Percentiles rank a stretch among this genome's conserved stretches.
Conservation (phyloP, 2,797 vertebrate genomes). For the Hydrophis major region DNA sequence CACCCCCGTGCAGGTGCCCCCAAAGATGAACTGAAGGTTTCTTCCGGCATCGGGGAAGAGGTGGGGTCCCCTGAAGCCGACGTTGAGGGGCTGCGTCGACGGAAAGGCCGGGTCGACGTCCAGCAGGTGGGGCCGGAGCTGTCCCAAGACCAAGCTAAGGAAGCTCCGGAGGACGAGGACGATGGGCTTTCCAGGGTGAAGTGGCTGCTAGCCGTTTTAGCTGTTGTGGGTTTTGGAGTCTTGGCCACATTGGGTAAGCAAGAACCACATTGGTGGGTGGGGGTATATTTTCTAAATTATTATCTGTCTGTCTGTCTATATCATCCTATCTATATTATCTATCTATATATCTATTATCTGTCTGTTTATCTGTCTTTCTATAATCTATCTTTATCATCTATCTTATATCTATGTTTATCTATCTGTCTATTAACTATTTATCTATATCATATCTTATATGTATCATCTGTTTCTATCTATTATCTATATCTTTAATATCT, state of each 20-base stretch:
- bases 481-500: too few species aligned
- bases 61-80: constrained; percentile 27
- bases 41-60: constrained; percentile 56
- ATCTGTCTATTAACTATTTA: too few species aligned
- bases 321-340: too few species aligned
- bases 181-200: constrained; percentile 49
- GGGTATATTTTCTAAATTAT: too few species aligned
- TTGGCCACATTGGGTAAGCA: constrained; percentile 64
- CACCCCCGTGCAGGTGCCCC: not conserved
- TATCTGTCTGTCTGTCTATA: too few species aligned
- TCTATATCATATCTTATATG: too few species aligned
- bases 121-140: rapidly evolving
- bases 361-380: too few species aligned
- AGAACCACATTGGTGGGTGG: rapidly evolving
- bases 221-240: constrained; percentile 59
- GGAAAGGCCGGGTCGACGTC: constrained; percentile 2
- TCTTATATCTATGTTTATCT: too few species aligned
- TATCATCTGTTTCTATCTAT: too few species aligned
- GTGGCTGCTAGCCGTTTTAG: constrained; percentile 65
- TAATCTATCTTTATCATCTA: too few species aligned
- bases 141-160: rapidly evolving
- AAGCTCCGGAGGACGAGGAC: not conserved
- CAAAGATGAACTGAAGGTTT: not conserved
- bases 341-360: too few species aligned
- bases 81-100: constrained; percentile 57